Evolutionary conservation across 2,113 vertebrate species (phyloP).

Genomic region (Dipodomys ordii): DNA sequence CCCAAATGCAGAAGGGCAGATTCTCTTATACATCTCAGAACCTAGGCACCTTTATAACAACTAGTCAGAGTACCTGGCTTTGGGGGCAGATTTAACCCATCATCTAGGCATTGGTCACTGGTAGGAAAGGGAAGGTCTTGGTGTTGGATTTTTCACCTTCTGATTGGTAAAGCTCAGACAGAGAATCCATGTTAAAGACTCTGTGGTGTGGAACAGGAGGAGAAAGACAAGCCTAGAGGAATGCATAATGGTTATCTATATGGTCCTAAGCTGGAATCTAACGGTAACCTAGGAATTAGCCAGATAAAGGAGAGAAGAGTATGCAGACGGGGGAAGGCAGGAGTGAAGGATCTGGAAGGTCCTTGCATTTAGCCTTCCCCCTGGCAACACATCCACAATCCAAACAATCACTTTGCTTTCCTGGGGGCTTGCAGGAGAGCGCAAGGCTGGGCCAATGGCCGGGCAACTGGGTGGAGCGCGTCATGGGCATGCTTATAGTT

Average conservation of each 20-base stretch:
- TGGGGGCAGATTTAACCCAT: background rate
- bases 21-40: too few relatives aligned
- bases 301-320: too few relatives aligned
- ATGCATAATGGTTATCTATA: too few relatives aligned
- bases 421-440: background rate
- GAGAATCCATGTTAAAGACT: background rate
- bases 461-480: background rate
- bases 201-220: background rate
- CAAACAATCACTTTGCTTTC: too few relatives aligned
- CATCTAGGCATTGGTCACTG: background rate
- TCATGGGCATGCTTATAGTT: accelerated
- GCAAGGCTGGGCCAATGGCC: background rate
- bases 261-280: too few relatives aligned
- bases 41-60: too few relatives aligned
- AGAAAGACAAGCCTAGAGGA: background rate
- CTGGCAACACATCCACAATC: too few relatives aligned
- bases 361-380: too few relatives aligned
- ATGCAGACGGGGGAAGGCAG: too few relatives aligned
- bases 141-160: background rate
- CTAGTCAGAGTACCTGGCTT: background rate
- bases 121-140: background rate
- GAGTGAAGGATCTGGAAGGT: too few relatives aligned
- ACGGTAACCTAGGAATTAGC: too few relatives aligned
- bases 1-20: too few relatives aligned
- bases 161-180: background rate